Evolutionary conservation across 2,113 vertebrate genomes (phyloP).

Genomic region (Sisor rabdophorus): DNA sequence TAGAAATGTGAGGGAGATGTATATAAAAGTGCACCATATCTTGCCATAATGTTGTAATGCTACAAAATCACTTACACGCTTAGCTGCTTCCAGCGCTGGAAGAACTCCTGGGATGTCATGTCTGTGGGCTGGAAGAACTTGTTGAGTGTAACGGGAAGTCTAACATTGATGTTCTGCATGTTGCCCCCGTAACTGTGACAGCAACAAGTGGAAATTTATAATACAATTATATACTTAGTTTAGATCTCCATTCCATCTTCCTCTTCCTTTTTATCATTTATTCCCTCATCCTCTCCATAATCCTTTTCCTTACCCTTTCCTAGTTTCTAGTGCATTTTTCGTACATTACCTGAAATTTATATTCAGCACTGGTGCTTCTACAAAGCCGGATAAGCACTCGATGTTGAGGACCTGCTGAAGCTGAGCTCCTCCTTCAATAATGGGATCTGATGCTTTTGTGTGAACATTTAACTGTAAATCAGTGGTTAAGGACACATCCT

Average conservation of each 20-base stretch:
- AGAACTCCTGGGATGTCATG: slow-evolving; percentile 87
- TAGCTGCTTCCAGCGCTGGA: slow-evolving; percentile 93
- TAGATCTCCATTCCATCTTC: no score
- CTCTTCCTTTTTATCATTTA: no score
- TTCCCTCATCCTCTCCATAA: no score
- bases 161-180: slow-evolving; percentile 82
- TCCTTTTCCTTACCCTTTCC: no score
- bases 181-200: slow-evolving; percentile 79
- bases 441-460: slow-evolving; percentile 80
- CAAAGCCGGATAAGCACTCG: slow-evolving; percentile 83
- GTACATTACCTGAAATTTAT: slow-evolving; percentile 79
- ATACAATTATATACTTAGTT: not conserved
- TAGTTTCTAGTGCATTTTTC: no score
- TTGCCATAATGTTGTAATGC: not conserved
- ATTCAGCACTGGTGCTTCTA: slow-evolving; percentile 76
- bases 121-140: slow-evolving; percentile 94
- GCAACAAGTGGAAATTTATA: not conserved
- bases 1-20: no score
- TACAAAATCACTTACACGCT: slow-evolving; percentile 54
- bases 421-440: slow-evolving; percentile 87
- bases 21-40: not conserved
- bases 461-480: slow-evolving; percentile 83
- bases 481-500: slow-evolving; percentile 62
- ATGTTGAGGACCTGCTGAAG: slow-evolving; percentile 91
- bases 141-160: slow-evolving; percentile 86